Evolutionary conservation across 30 jellyfish, hydroid and myxozoan genomes (phyloP), one percentile per base, ranked within the genome.

Genomic region (Haliclystus octoradiatus): DNA sequence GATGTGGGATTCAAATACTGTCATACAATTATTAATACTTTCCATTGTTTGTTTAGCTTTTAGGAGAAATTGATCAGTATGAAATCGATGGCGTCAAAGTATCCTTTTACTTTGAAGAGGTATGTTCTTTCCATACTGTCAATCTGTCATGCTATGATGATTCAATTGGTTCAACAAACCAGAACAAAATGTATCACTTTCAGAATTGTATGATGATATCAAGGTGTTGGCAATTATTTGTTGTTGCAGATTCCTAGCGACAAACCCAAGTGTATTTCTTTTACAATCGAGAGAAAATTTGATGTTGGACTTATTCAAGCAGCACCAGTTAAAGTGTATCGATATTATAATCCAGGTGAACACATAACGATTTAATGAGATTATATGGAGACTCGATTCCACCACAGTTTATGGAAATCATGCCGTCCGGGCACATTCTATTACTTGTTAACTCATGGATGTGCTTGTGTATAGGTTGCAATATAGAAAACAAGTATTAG

Each of bases 311-410:
- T 13, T 0, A 14, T 80, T 27, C 93, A 71, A 24, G 66, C 93
- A 14, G 93, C 71, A 4, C 93, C 93, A 0, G 85, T 80, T n/a
- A 72, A 62, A n/a, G 85, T 80, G 19, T 80, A 80, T 57, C 84
- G 71, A 33, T 80, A 80, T 32, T 80, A 80, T 35, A 83, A 80
- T 35, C 93, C 93, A 72, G 81, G 93, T 80, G 65, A 57, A 26
- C 26, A 33, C 67, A 23, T 14, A 1, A 14, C 1, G 61, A 5
- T 13, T 1, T 3, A 2, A 23, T 12, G 4, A 2, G 69, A 23
- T 1, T 31, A 2, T 31, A 72, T 1, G 27, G 66, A 57, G 3
- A 19, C 31, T 3, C 26, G 66, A 19, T 25, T 27, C 27, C 28
- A n/a, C n/a, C n/a, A 61, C 4, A 28, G 51, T 60, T 24, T 53